These are phyloP conservation scores for Acropora yongei DNA, from an alignment of 64 coral and sea anemone species.

Conservation along the genomic window DNA sequence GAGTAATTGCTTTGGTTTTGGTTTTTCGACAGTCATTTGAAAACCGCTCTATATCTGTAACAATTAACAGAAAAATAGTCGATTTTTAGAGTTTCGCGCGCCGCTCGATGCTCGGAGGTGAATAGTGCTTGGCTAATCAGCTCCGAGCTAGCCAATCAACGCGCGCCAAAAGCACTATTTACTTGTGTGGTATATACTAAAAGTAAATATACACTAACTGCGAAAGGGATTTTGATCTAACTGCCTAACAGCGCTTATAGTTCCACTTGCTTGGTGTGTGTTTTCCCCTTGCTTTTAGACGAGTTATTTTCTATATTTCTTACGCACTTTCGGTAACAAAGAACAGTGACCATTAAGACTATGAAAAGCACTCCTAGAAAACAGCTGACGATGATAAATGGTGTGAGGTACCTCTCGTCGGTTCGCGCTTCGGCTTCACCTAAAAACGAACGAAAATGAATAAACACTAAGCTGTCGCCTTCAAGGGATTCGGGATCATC, in stretches of 20 bases:
- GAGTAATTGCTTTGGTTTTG: too few species aligned
- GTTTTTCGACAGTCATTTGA: too few species aligned
- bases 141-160: too few species aligned
- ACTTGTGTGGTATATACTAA: not conserved
- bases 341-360: not conserved
- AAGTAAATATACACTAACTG: not conserved
- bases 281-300: not conserved
- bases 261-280: not conserved
- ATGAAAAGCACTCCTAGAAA: slow-evolving; percentile 5
- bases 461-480: too few species aligned
- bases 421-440: not conserved
- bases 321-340: not conserved
- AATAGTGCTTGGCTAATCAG: too few species aligned
- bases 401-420: not conserved
- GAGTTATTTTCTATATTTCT: too few species aligned
- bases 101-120: too few species aligned
- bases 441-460: not conserved
- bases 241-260: not conserved
- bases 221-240: not conserved
- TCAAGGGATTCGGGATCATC: not conserved
- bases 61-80: too few species aligned
- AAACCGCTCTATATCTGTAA: too few species aligned
- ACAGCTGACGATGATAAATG: not conserved
- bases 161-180: not conserved
- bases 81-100: too few species aligned